Evolutionary conservation across 2,113 vertebrate genomes (phyloP).

Genomic region (Patagioenas fasciata): DNA sequence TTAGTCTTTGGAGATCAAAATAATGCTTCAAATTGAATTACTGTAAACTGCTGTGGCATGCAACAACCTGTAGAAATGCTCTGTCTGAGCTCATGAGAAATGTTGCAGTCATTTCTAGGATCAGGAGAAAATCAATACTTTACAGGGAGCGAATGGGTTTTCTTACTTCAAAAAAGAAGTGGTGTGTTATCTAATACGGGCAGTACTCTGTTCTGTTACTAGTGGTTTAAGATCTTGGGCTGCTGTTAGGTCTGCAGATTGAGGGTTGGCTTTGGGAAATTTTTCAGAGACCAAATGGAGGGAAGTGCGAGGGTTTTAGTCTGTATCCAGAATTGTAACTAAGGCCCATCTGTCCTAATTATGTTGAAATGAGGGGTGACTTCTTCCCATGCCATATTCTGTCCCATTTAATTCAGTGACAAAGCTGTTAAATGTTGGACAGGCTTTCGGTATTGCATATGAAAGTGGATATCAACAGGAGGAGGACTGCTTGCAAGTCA

Average conservation of each 20-base stretch:
- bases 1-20: slow-evolving; percentile 46
- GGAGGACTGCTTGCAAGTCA: background rate
- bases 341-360: slow-evolving; percentile 1
- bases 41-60: slow-evolving; percentile 14
- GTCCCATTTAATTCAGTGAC: background rate
- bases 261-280: background rate
- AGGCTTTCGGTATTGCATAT: background rate
- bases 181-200: background rate
- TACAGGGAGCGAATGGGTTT: background rate
- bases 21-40: slow-evolving; percentile 42
- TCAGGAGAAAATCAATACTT: slow-evolving; percentile 27
- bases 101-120: slow-evolving; percentile 30
- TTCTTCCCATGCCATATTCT: background rate
- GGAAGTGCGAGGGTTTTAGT: background rate
- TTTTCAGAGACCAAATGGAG: background rate
- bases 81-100: background rate
- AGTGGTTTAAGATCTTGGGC: background rate
- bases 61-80: slow-evolving; percentile 32
- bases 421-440: background rate
- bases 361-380: background rate
- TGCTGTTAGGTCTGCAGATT: background rate
- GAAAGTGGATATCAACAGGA: background rate
- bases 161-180: background rate
- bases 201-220: background rate
- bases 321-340: background rate